phyloP scores from a whole-genome alignment of 2,113 vertebrate species.

The Xyrauchen texanus region DNA sequence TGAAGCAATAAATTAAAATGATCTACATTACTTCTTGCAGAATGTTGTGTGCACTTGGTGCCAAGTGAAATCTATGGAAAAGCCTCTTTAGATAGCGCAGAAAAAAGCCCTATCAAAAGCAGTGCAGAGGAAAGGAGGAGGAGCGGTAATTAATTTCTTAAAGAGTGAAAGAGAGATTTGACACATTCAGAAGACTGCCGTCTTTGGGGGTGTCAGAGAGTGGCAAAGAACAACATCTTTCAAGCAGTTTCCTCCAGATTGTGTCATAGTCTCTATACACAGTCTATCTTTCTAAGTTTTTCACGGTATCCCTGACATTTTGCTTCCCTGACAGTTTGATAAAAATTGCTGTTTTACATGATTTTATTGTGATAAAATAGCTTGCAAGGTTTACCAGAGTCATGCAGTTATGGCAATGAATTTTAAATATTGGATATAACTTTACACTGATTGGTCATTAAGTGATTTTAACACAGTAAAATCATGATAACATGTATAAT shows the following conservation, averaged over 20 bases:
- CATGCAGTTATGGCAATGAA: too few species aligned
- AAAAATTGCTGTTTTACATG: too few species aligned
- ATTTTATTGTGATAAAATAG: too few species aligned
- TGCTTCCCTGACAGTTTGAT: not conserved
- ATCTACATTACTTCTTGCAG: constrained; percentile 99
- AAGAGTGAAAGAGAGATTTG: constrained; percentile 63
- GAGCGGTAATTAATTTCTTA: constrained; percentile 91
- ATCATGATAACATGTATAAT: too few species aligned
- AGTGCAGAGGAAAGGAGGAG: constrained; percentile 80
- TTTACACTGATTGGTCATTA: too few species aligned
- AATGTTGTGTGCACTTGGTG: constrained; percentile 97
- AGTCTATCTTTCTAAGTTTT: constrained; percentile 8
- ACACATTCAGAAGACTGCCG: constrained; percentile 63
- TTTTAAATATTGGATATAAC: too few species aligned
- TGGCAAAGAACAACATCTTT: constrained; percentile 55
- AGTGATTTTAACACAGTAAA: too few species aligned
- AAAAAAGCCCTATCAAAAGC: constrained; percentile 98
- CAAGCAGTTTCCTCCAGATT: constrained; percentile 53
- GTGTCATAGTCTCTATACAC: constrained; percentile 37
- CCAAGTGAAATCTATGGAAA: constrained; percentile 99
- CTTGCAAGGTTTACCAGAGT: too few species aligned
- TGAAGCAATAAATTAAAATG: constrained; percentile 99
- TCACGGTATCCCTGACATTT: not conserved
- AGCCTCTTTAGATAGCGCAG: constrained; percentile 96
- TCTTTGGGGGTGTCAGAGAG: constrained; percentile 48